phyloP scores from a whole-genome alignment of 2,888 invertebrate genomes.

The Ernsta delagoae region DNA sequence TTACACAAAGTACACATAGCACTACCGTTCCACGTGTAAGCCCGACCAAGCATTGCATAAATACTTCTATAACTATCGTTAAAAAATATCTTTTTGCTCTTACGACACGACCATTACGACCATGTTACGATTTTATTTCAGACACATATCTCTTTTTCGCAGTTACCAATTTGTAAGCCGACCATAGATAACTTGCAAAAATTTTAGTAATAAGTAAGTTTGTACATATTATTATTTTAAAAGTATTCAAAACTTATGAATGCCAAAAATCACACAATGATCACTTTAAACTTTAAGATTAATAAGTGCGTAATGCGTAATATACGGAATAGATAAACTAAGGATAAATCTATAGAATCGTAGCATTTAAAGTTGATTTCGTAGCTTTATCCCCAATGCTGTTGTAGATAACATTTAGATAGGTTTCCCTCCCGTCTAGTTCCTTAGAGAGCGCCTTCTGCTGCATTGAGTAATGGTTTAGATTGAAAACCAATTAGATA shows the following conservation, averaged over 20 bases:
- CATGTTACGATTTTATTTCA: not conserved
- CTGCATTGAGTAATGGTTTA: slow-evolving; percentile 8
- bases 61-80: slow-evolving; percentile 26
- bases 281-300: no score
- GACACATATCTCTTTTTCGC: no score
- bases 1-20: slow-evolving; percentile 14
- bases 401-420: slow-evolving; percentile 6
- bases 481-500: slow-evolving; percentile 14
- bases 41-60: slow-evolving; percentile 20
- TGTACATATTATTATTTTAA: no score
- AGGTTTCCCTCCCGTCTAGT: not conserved
- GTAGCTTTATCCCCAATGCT: not conserved
- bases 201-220: no score
- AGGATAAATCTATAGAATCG: no score
- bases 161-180: no score
- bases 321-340: no score
- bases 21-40: slow-evolving; percentile 26
- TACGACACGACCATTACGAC: not conserved
- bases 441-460: slow-evolving; percentile 5
- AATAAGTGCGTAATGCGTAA: no score
- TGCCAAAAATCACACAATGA: no score
- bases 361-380: not conserved
- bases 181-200: no score
- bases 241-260: no score
- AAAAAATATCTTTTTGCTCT: not conserved